phyloP scores from a whole-genome alignment of 2,888 invertebrate species.

The Dermolepida albohirtum region DNA sequence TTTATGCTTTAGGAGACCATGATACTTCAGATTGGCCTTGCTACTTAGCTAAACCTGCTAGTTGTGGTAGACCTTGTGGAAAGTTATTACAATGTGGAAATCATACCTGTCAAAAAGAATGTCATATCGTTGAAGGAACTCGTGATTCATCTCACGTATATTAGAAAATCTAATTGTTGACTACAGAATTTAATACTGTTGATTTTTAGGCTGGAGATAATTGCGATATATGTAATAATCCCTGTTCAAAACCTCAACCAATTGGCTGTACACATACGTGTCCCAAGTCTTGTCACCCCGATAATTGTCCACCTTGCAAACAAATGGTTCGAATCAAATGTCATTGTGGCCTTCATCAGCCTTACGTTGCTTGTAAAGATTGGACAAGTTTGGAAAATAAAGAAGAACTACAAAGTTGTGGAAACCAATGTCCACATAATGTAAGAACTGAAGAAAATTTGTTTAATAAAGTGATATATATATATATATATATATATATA shows the following conservation, averaged over 20 bases:
- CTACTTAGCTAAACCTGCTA: conserved; percentile 75
- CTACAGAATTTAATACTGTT: conserved; percentile 3
- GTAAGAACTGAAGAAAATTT: conserved; percentile 64
- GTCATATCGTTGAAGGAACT: conserved; percentile 74
- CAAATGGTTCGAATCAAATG: conserved; percentile 78
- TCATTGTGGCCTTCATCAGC: conserved; percentile 83
- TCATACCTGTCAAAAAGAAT: conserved; percentile 79
- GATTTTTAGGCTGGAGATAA: conserved; percentile 62
- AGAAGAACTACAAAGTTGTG: conserved; percentile 71
- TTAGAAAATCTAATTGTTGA: conserved; percentile 6
- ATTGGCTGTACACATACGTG: conserved; percentile 82
- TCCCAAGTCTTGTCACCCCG: conserved; percentile 77
- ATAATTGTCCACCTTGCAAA: conserved; percentile 81
- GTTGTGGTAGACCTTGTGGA: conserved; percentile 85
- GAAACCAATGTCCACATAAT: conserved; percentile 87
- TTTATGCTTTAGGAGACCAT: conserved; percentile 70
- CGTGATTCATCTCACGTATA: conserved; percentile 53
- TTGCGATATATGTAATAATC: conserved; percentile 71
- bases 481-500: conserved; percentile 15
- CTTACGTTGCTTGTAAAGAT: conserved; percentile 80
- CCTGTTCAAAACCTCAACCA: conserved; percentile 75
- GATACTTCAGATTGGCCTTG: conserved; percentile 77
- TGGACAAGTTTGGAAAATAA: conserved; percentile 68
- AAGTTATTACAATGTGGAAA: conserved; percentile 79
- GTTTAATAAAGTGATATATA: too few species aligned